Evolutionary conservation across 1,140 invertebrate genomes (phyloP), one percentile per base, ranked within the genome.

Genomic region (Oreohelix idahoensis): DNA sequence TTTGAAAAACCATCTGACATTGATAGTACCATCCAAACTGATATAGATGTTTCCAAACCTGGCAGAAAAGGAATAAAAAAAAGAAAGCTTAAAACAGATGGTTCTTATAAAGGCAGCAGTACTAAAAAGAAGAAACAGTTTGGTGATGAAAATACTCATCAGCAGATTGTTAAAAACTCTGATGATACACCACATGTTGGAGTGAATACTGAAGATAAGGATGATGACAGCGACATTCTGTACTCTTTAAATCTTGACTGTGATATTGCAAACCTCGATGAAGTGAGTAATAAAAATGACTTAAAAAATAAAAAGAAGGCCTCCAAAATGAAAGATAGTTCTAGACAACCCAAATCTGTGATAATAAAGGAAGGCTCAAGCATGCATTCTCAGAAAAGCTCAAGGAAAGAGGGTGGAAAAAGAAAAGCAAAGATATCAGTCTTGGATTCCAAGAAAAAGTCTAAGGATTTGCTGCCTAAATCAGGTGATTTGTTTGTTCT

Each of bases 211-310:
- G 79, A 71, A n/a, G 71, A 82, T n/a, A 66, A 70, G 2, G 69
- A 70, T 45, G 36, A 38, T 71, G 80, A 82, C 70, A 71, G 73
- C 39, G 80, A 75, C 45, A 63, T 74, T 82, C 69, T 80, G n/a
- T 80, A 80, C 45, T 80, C 79, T 11, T 66, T 80, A 10, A 80
- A 49, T 49, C 32, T 32, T 80, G 79, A 80, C 42, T 80, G 79
- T 80, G 79, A 70, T 80, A 80, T 29, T 69, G 36, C 53, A 39
- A 39, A 69, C 23, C 23, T 51, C 2, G 75, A 13, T 39, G 77
- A 53, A 32, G 58, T 58, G 51, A 35, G 15, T n/a, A 35, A 36
- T 17, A 69, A 66, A 36, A 0, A 49, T 39, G 17, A 71, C 8
- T 17, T 69, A 1, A 71, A 81, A 45, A n/a, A 11, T 23, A 82